Percentiles rank a stretch among this genome's conserved stretches.
Evolutionary conservation across 2,113 vertebrate species (phyloP).

Genomic region (Illadopsis cleaveri): DNA sequence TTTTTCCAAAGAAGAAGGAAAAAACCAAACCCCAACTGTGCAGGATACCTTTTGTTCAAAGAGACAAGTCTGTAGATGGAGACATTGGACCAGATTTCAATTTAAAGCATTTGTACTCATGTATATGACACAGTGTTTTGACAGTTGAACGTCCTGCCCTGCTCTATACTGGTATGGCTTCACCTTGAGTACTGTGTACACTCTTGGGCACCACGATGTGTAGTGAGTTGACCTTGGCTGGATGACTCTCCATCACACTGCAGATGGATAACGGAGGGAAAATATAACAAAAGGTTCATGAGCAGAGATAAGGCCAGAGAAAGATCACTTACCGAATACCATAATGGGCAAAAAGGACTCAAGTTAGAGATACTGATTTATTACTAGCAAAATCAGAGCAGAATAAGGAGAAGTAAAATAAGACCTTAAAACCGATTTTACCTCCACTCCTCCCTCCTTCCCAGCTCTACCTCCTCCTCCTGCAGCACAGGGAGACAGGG

Average conservation of each 20-base stretch:
- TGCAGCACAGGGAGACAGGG: not conserved
- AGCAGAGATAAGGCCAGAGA: not conserved
- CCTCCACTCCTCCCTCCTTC: not conserved
- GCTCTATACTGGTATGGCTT: not conserved
- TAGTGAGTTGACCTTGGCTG: not conserved
- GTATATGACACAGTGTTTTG: not conserved
- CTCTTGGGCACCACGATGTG: not conserved
- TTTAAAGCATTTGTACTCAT: not conserved
- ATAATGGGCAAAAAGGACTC: not conserved
- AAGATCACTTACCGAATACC: not conserved
- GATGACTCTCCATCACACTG: rapidly evolving
- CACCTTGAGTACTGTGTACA: too few species aligned
- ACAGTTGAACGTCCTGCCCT: not conserved
- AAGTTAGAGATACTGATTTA: not conserved
- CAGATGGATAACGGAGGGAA: not conserved
- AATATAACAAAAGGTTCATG: not conserved
- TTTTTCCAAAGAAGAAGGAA: not conserved
- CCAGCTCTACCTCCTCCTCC: not conserved
- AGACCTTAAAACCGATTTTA: not conserved
- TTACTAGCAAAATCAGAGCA: not conserved
- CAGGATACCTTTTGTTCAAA: not conserved
- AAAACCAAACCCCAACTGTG: rapidly evolving
- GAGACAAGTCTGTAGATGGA: conserved; percentile 34
- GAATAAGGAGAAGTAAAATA: not conserved
- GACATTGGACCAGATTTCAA: not conserved